Percentiles rank a stretch among this genome's conserved stretches.
Conservation (phyloP, 2,797 vertebrate species). For the Leptoclinus maculatus region DNA sequence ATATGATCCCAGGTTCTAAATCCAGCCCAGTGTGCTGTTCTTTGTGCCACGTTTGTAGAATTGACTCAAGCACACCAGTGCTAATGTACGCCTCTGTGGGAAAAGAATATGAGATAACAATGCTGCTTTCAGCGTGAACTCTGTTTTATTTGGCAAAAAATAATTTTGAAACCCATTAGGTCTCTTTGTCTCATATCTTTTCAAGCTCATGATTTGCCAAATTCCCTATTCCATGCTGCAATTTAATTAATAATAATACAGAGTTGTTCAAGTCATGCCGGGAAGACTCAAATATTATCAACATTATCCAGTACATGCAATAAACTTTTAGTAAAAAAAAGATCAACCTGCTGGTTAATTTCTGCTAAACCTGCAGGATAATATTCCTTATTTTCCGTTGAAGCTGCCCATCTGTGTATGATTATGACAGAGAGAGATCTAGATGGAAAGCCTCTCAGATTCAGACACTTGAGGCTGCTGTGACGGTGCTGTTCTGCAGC, state of each 20-base stretch:
- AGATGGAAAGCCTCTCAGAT: neutral
- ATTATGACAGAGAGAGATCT: neutral
- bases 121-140: neutral
- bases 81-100: neutral
- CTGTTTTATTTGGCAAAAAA: neutral
- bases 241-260: neutral
- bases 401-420: neutral
- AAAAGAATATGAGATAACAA: neutral
- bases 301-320: neutral
- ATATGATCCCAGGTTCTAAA: neutral
- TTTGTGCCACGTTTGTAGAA: neutral
- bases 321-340: neutral
- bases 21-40: neutral
- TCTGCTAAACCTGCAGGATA: neutral
- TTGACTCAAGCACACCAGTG: neutral
- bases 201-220: neutral
- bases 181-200: neutral
- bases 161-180: neutral
- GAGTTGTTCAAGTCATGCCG: neutral
- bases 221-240: neutral
- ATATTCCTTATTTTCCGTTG: neutral
- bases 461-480: slow-evolving; percentile 3
- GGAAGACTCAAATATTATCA: neutral
- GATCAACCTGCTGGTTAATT: neutral
- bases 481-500: slow-evolving; percentile 27